Evolutionary conservation across 1,140 invertebrate genomes (phyloP).

Genomic region (Trinorchestia longiramus): DNA sequence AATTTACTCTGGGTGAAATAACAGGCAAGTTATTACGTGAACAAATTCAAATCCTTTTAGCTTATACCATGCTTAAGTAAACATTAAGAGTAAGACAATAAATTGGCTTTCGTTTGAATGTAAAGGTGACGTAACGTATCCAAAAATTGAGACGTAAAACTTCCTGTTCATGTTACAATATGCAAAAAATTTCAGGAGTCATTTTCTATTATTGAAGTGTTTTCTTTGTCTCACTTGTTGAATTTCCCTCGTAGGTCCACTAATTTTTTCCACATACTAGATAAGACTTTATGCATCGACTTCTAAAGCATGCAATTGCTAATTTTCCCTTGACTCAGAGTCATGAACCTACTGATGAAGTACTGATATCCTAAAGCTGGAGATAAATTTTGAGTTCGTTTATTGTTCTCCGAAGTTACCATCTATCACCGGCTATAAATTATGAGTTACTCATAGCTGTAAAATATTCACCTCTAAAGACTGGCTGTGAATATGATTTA

Average conservation of each 20-base stretch:
- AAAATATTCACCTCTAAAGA: no score
- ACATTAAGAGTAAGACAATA: neutral
- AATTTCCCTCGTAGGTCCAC: neutral
- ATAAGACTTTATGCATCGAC: neutral
- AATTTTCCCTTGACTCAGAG: neutral
- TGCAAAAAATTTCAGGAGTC: neutral
- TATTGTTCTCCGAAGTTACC: neutral
- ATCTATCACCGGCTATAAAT: neutral
- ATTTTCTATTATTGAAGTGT: neutral
- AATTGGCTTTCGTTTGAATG: neutral
- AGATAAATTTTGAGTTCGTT: neutral
- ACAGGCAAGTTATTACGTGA: constrained; percentile 74
- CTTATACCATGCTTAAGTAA: neutral
- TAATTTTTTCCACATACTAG: neutral
- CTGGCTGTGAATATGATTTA: no score
- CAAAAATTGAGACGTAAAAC: neutral
- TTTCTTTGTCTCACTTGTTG: neutral
- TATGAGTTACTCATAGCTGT: neutral
- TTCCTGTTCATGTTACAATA: neutral
- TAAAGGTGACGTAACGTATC: neutral
- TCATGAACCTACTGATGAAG: neutral
- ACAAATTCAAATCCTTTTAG: neutral
- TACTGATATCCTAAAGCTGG: neutral
- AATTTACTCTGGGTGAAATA: constrained; percentile 78
- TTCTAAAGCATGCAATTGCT: neutral